Evolutionary conservation across 2,113 vertebrate species (phyloP), one percentile per base, ranked within the genome.

Genomic region (Aviceda subcristata): DNA sequence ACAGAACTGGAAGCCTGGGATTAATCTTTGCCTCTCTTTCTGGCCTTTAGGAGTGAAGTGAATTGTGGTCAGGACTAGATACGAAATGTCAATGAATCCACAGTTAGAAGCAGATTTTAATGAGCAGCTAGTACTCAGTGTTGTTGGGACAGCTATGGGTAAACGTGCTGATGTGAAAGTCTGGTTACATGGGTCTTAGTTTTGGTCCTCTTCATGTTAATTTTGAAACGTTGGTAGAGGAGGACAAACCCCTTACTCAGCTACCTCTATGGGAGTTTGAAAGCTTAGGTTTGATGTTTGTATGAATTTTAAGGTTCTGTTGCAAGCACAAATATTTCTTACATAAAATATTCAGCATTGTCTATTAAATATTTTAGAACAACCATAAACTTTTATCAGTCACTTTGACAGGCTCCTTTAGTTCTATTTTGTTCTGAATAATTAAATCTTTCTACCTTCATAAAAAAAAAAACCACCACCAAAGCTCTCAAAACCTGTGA

Each of bases 301-400:
- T 59, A 41, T 91, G 84, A 32, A 62, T 94, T 94, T 78, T 60
- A 19, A 63, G 64, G 4, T 13, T 91, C 45, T 69, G 32, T 39
- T 63, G 43, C 41, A 68, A 86, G 76, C 60, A 86, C 72, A 89
- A 84, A 67, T 89, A 94, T 67, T 96, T 81, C 38, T 45, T 36
- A 32, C 41, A 69, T 92, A 38, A 91, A 94, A 87, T 81, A 96
- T 92, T 81, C 69, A 96, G 59, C 55, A 12, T 56, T 81, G 26
- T 30, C 83, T 95, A 29, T 39, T 92, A 75, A 95, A 84, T 96
- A 82, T 92, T 96, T 94, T 69, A 96, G 80, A 60, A 75, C 41
- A 67, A 32, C 53, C 6, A 9, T 72, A 92, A 90, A 81, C 79
- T 86, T 91, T 56, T 84, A 87, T 91, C 84, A 85, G 76, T 87